Conservation (phyloP, 2,888 invertebrate species). For the Caradrina clavipalpis region DNA sequence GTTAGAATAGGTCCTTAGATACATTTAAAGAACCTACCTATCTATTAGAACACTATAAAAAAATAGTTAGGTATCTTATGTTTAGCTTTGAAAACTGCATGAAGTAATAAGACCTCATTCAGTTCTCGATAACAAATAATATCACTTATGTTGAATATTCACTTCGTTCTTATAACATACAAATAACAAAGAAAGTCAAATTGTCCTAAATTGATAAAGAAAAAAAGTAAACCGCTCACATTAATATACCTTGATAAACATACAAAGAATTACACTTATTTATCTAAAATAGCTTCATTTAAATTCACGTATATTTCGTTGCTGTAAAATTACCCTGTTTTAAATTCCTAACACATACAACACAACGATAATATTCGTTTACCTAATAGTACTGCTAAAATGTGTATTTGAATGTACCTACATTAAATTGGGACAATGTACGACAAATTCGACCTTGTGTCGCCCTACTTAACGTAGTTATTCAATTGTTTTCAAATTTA, state of each 20-base stretch:
- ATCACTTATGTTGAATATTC: not conserved
- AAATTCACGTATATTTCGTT: constrained; percentile 1
- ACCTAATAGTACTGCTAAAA: constrained; percentile 24
- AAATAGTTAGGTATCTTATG: not conserved
- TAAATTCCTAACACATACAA: not conserved
- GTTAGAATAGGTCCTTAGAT: no score
- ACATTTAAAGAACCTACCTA: no score
- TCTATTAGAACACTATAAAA: no score
- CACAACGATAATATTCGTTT: not conserved
- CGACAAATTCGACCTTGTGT: constrained; percentile 30
- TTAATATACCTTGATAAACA: not conserved
- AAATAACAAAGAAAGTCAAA: not conserved
- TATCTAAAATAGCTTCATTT: constrained; percentile 11
- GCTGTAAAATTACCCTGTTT: not conserved
- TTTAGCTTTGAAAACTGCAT: not conserved
- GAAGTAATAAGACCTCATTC: not conserved
- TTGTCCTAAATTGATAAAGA: constrained; percentile 4
- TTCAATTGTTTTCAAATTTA: constrained; percentile 29
- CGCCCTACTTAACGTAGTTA: constrained; percentile 12
- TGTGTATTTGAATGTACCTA: constrained; percentile 24
- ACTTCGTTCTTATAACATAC: not conserved
- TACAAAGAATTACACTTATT: constrained; percentile 1
- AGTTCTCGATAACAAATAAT: not conserved
- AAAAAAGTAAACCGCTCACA: constrained; percentile 12
- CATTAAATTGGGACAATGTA: constrained; percentile 56